These are phyloP conservation scores for Uropsilus gracilis DNA, from an alignment of 2,113 vertebrate species.

Conservation along the genomic window DNA sequence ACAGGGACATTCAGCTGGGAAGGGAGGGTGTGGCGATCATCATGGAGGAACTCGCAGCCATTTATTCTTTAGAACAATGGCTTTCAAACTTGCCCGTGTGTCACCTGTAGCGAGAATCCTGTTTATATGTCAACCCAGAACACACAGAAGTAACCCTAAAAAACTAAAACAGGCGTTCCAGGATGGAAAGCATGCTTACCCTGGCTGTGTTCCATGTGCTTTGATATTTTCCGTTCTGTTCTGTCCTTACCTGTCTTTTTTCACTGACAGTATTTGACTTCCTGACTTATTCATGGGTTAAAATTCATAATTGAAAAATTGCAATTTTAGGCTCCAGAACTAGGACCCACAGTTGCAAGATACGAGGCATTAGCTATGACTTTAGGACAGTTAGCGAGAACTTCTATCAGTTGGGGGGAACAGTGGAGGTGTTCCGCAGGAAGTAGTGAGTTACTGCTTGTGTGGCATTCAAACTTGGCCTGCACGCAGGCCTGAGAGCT, in stretches of 20 bases:
- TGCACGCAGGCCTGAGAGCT: not conserved
- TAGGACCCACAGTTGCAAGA: not conserved
- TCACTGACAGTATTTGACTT: not conserved
- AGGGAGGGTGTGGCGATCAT: accelerated
- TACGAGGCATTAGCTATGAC: not conserved
- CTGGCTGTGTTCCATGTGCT: not conserved
- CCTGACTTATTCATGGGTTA: not conserved
- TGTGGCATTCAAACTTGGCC: not conserved
- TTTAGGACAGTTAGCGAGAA: not conserved
- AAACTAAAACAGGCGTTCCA: not conserved
- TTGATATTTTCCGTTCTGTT: not conserved
- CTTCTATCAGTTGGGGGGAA: not conserved
- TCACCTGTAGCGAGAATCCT: not conserved
- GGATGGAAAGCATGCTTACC: not conserved
- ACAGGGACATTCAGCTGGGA: accelerated
- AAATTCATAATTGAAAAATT: not conserved
- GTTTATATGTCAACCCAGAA: not conserved
- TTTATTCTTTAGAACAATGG: not conserved
- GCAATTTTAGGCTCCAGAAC: not conserved
- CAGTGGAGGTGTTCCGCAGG: not conserved
- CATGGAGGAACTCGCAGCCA: too few species aligned
- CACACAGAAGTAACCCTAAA: not conserved
- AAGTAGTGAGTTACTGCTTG: not conserved
- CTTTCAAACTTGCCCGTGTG: not conserved
- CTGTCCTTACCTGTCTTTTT: not conserved